Percentiles rank a stretch among this genome's conserved stretches.
Evolutionary conservation across 2,113 vertebrate species (phyloP).

Genomic region (Grammomys dolichurus): DNA sequence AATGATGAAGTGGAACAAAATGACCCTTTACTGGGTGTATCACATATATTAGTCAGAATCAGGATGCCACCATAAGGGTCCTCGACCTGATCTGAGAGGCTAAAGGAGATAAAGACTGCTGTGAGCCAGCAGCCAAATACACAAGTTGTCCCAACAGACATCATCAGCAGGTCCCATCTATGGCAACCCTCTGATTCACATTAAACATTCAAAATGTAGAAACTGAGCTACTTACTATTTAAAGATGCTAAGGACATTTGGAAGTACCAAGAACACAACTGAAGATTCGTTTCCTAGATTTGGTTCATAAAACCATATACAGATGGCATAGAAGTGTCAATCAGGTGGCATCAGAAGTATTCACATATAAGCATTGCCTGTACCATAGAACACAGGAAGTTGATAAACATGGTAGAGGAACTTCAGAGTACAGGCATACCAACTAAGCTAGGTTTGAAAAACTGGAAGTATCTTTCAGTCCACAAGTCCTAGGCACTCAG

Average conservation of each 20-base stretch:
- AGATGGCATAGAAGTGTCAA: background rate
- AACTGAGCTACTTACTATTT: background rate
- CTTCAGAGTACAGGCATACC: background rate
- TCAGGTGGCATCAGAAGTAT: no score
- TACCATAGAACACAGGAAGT: background rate
- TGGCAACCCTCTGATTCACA: background rate
- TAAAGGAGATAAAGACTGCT: background rate
- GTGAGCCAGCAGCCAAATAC: background rate
- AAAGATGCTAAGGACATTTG: background rate
- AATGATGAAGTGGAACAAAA: background rate
- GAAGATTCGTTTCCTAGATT: background rate
- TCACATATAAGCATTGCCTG: background rate
- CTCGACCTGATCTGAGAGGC: background rate
- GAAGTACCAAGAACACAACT: background rate
- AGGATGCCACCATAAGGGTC: background rate
- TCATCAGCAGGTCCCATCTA: background rate
- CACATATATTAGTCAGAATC: background rate
- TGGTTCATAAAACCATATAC: background rate
- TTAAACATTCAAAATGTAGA: background rate
- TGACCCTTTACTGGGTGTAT: fast-evolving
- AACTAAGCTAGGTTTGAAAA: background rate
- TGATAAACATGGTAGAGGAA: background rate
- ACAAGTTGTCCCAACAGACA: no score
- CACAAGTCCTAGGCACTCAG: background rate
- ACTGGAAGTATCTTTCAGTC: background rate